Evolutionary conservation across 2,113 vertebrate genomes (phyloP).

Genomic region (Columba janthina): DNA sequence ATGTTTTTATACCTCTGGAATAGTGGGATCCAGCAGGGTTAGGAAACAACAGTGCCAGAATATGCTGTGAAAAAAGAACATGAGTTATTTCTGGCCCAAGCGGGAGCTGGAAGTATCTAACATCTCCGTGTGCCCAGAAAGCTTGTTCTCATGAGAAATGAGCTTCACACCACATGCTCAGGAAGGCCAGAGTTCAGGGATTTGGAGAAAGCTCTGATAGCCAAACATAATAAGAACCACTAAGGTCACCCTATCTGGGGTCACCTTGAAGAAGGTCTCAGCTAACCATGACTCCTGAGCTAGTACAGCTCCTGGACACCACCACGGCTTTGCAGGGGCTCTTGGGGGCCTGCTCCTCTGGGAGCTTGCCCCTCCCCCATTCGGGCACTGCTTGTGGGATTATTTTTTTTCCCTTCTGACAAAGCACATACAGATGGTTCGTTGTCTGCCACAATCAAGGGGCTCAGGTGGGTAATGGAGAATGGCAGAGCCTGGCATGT

Average conservation of each 20-base stretch:
- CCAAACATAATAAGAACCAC: rapidly evolving
- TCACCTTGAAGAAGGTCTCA: background rate
- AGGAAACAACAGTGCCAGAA: background rate
- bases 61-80: background rate
- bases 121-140: background rate
- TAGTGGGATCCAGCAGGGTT: background rate
- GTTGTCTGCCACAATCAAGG: conserved; percentile 83
- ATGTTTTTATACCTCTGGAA: background rate
- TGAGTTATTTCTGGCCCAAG: background rate
- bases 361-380: background rate
- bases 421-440: conserved; percentile 87
- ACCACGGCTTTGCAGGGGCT: background rate
- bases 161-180: rapidly evolving
- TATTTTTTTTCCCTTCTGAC: conserved; percentile 38
- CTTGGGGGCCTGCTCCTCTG: background rate
- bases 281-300: rapidly evolving
- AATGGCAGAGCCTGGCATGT: conserved; percentile 82
- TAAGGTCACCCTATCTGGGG: background rate
- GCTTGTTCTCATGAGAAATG: background rate
- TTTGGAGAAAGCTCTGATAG: background rate
- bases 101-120: background rate
- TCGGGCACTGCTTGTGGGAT: background rate
- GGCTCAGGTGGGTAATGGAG: conserved; percentile 87
- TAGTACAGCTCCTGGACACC: background rate
- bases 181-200: background rate